Evolutionary conservation across 2,113 vertebrate species (phyloP), one percentile per base, ranked within the genome.

Genomic region (Campylomormyrus numenius): DNA sequence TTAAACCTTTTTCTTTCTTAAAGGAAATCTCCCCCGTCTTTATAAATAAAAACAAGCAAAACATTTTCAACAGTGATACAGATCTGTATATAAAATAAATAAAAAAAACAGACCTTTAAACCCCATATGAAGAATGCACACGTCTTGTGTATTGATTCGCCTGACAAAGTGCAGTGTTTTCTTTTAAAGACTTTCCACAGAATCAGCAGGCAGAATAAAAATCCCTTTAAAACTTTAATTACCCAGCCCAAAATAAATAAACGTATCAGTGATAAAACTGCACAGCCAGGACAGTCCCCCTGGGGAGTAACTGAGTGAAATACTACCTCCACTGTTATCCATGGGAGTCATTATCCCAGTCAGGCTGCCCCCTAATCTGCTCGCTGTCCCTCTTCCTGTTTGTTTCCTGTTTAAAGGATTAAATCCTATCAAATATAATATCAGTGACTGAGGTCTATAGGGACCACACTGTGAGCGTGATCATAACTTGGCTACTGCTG

Each of bases 41-140:
- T 89, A 94, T 95, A 96, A 96, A 96, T 95, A 93, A 95, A 95
- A 89, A 53, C 88, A 89, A 80, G 66, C 88, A 89, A 70, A 90
- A 90, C 90, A 85, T 87, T 56, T 87, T 56, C 77, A 88, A 92
- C 91, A 92, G 91, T 53, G 88, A 95, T 94, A 94, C 94, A 95
- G 93, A 93, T 95, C 92, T 95, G 93, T 94, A 93, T 95, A 95
- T 92, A 95, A 96, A 96, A 96, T 96, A 96, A 96, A 96, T 95
- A 27, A 93, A 91, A 91, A 94, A 94, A 94, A 92, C 91, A 53
- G 45, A 56, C 77, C 53, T 90, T 92, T 89, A 70, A 94, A 93
- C 91, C 85, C 91, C 90, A 91, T 94, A 92, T 92, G 91, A 95
- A 96, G 91, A 95, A 92, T 95, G 96, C 95, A 96, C 94, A 95